A percentile compares a stretch with the other conserved stretches of the same genome.
Evolutionary conservation across 2,113 vertebrate species (phyloP).

Genomic region (Ellobius talpinus): DNA sequence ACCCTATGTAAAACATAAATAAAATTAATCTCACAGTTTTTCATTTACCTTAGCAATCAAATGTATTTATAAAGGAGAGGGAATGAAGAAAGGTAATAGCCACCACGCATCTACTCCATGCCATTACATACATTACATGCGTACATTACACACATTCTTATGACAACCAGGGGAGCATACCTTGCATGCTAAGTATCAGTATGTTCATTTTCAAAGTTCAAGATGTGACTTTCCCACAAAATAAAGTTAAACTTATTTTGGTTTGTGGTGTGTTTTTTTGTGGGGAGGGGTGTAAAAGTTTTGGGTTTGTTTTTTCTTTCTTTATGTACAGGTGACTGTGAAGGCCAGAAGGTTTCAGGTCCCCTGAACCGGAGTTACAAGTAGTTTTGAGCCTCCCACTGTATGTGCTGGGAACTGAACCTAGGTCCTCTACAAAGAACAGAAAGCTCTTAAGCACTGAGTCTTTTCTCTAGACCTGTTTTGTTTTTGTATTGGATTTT

Average conservation of each 20-base stretch:
- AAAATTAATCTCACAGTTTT: slow-evolving; percentile 9
- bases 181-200: neutral
- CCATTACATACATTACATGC: neutral
- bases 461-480: neutral
- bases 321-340: neutral
- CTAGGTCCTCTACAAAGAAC: neutral
- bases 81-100: neutral
- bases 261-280: neutral
- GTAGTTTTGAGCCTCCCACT: neutral
- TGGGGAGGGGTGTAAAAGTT: neutral
- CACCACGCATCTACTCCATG: neutral
- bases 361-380: neutral
- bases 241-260: neutral
- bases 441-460: neutral
- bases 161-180: slow-evolving; percentile 1
- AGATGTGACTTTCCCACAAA: slow-evolving; percentile 52
- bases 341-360: too few relatives aligned
- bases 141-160: neutral
- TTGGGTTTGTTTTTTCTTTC: neutral
- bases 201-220: slow-evolving; percentile 16
- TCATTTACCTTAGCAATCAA: slow-evolving; percentile 15
- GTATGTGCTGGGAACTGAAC: neutral
- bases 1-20: neutral
- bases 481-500: neutral
- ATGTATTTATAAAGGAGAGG: neutral